These are phyloP conservation scores for Melanostigma gelatinosum DNA, from an alignment of 2,113 vertebrate species.

Conservation along the genomic window DNA sequence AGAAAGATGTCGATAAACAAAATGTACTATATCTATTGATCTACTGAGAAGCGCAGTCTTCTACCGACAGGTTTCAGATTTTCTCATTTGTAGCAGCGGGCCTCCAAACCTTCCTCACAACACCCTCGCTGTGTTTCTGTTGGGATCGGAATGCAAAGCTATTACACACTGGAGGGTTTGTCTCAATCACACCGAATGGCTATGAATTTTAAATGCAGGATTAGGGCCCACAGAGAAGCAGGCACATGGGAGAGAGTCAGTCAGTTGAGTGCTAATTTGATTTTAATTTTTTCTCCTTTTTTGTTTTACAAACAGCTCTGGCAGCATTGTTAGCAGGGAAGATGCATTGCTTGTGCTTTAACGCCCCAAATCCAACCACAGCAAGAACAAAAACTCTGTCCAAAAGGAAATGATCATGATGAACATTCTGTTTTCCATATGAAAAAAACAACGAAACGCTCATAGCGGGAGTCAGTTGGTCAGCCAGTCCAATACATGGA, in stretches of 20 bases:
- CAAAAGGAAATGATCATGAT: conserved; percentile 43
- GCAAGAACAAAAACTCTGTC: conserved; percentile 35
- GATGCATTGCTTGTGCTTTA: conserved; percentile 43
- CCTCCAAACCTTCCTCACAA: conserved; percentile 53
- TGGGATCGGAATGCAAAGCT: conserved; percentile 77
- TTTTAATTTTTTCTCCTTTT: conserved; percentile 43
- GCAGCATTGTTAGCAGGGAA: conserved; percentile 59
- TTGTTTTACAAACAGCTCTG: conserved; percentile 55
- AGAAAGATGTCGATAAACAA: conserved; percentile 42
- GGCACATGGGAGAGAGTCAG: conserved; percentile 67
- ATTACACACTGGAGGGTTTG: conserved; percentile 81
- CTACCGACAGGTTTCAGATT: conserved; percentile 62
- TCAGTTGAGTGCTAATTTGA: conserved; percentile 77
- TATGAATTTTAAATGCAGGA: conserved; percentile 82
- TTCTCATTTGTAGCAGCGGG: conserved; percentile 59
- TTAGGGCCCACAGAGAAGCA: conserved; percentile 76
- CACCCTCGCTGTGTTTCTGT: conserved; percentile 74
- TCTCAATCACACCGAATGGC: conserved; percentile 80
- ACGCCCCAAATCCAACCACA: conserved; percentile 40
- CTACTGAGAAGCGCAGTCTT: conserved; percentile 32
- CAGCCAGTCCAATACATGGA: background rate
- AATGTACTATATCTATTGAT: conserved; percentile 53
- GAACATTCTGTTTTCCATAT: conserved; percentile 44
- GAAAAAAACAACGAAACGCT: conserved; percentile 2
- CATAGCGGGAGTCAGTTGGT: background rate